A percentile compares a stretch with the other conserved stretches of the same genome.
phyloP scores from a whole-genome alignment of 2,797 vertebrate genomes.

The Bovichtus variegatus region DNA sequence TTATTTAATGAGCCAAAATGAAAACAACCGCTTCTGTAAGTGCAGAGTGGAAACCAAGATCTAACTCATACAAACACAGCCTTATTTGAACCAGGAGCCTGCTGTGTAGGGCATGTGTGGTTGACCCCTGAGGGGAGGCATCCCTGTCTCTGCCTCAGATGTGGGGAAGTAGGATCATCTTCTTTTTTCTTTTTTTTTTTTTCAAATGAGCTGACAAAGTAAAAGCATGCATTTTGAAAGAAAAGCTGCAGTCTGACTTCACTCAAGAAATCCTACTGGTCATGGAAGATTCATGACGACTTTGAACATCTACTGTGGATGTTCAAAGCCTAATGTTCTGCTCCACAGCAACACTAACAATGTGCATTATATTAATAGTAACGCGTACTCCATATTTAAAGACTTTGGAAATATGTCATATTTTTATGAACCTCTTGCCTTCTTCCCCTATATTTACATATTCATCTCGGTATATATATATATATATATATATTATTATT shows the following conservation, averaged over 20 bases:
- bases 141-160: conserved; percentile 19
- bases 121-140: conserved; percentile 39
- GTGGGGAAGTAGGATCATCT: neutral
- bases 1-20: conserved; percentile 42
- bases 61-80: conserved; percentile 39
- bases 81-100: conserved; percentile 33
- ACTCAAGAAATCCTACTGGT: neutral
- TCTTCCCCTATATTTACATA: no score
- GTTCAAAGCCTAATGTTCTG: neutral
- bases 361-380: no score
- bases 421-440: no score
- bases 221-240: neutral
- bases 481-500: no score
- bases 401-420: neutral
- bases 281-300: neutral
- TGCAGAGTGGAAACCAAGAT: conserved; percentile 22
- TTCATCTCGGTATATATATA: no score
- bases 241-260: neutral
- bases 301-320: no score
- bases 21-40: conserved; percentile 39
- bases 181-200: no score
- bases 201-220: conserved; percentile 6
- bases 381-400: no score
- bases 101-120: conserved; percentile 37
- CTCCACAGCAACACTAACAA: neutral